phyloP scores from a whole-genome alignment of 1,140 invertebrate genomes.

The Saccostrea echinata region DNA sequence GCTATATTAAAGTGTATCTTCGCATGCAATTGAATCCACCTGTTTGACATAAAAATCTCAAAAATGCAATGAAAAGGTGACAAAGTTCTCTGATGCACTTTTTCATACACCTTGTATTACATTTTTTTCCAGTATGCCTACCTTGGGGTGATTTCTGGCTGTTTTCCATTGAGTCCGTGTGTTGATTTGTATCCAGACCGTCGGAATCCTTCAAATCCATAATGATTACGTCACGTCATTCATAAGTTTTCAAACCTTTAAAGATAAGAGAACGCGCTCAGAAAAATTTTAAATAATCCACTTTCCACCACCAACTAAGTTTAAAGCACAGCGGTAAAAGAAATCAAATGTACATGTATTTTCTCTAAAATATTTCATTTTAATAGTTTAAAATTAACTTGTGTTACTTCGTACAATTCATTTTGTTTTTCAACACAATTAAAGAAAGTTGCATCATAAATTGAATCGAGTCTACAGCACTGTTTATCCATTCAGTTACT shows the following conservation, averaged over 20 bases:
- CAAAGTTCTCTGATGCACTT: background rate
- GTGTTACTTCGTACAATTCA: background rate
- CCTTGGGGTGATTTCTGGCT: background rate
- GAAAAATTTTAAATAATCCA: background rate
- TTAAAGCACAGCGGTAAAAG: no score
- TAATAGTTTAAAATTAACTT: no score
- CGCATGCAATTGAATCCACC: background rate
- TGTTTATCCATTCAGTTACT: background rate
- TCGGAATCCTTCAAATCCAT: conserved; percentile 19
- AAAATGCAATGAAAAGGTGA: background rate
- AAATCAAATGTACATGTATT: no score
- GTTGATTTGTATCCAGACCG: background rate
- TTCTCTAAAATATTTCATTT: no score
- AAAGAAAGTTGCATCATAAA: background rate
- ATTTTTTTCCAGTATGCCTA: background rate
- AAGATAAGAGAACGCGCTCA: background rate
- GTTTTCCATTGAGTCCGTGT: background rate
- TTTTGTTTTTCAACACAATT: background rate
- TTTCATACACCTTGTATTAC: background rate
- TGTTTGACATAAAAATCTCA: background rate
- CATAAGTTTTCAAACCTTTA: conserved; percentile 11
- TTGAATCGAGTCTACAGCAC: background rate
- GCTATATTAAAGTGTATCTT: background rate
- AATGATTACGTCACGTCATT: conserved; percentile 14
- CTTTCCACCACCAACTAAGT: background rate